A percentile compares a stretch with the other conserved stretches of the same genome.
Evolutionary conservation across 2,797 vertebrate genomes (phyloP).

Genomic region (Lutjanus campechanus): DNA sequence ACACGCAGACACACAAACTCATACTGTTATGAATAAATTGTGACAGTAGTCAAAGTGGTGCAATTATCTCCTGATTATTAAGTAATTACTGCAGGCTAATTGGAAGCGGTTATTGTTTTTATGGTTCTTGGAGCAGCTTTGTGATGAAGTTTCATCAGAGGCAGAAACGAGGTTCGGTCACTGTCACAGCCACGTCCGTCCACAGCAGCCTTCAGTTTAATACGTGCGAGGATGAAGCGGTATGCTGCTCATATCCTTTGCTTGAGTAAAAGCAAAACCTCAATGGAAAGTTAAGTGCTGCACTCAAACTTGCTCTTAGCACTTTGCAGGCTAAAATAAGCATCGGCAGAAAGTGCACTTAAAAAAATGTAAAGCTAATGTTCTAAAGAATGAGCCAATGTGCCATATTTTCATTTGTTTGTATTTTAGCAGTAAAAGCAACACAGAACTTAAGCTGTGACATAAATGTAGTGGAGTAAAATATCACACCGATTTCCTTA

Average conservation of each 20-base stretch:
- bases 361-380: background rate
- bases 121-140: slow-evolving; percentile 57
- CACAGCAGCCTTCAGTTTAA: background rate
- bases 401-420: background rate
- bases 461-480: background rate
- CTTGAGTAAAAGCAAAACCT: background rate
- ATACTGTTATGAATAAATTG: slow-evolving; percentile 42
- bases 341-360: background rate
- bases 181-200: slow-evolving; percentile 40
- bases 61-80: slow-evolving; percentile 70
- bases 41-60: slow-evolving; percentile 56
- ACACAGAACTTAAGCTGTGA: background rate
- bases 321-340: background rate
- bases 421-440: background rate
- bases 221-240: background rate
- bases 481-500: background rate
- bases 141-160: slow-evolving; percentile 45
- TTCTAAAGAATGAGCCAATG: too few relatives aligned
- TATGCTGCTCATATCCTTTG: background rate
- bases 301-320: background rate
- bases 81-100: slow-evolving; percentile 70
- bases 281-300: background rate
- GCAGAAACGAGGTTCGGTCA: slow-evolving; percentile 38
- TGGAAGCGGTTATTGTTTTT: slow-evolving; percentile 68
- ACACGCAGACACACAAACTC: slow-evolving; percentile 22